phyloP scores from a whole-genome alignment of 2,797 vertebrate species.

The Oreochromis grahami region DNA sequence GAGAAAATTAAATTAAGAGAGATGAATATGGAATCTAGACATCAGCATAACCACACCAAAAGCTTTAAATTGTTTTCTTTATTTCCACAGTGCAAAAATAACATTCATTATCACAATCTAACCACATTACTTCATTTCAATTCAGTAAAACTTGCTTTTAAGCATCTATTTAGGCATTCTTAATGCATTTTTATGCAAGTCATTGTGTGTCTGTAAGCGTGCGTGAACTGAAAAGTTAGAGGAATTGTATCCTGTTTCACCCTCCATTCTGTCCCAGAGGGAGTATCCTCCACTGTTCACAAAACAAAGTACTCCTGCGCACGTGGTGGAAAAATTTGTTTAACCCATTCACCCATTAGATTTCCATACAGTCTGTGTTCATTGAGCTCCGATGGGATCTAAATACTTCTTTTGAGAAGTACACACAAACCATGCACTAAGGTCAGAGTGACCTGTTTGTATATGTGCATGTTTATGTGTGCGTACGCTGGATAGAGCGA shows the following conservation, averaged over 20 bases:
- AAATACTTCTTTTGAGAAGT: slow-evolving; percentile 60
- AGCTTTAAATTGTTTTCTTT: not conserved
- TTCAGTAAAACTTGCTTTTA: not conserved
- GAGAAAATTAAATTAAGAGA: not conserved
- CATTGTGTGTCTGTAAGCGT: not conserved
- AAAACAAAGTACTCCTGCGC: slow-evolving; percentile 53
- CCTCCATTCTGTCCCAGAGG: slow-evolving; percentile 33
- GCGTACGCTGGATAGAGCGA: slow-evolving; percentile 34
- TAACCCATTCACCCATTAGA: slow-evolving; percentile 56
- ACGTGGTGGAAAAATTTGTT: slow-evolving; percentile 53
- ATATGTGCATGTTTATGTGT: slow-evolving; percentile 32
- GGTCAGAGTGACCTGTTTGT: slow-evolving; percentile 53
- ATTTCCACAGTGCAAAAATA: not conserved
- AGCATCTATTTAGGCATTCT: slow-evolving; percentile 8
- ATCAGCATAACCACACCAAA: not conserved
- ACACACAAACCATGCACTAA: slow-evolving; percentile 18
- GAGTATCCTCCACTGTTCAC: slow-evolving; percentile 55
- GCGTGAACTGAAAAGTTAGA: slow-evolving; percentile 13
- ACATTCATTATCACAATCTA: not conserved
- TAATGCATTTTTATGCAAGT: not conserved
- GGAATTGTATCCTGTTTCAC: slow-evolving; percentile 31
- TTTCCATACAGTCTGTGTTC: slow-evolving; percentile 51
- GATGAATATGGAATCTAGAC: not conserved
- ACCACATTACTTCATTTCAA: not conserved
- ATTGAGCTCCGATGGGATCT: slow-evolving; percentile 58